phyloP scores from a whole-genome alignment of 2,888 invertebrate species.

The Caenorhabditis sinica region DNA sequence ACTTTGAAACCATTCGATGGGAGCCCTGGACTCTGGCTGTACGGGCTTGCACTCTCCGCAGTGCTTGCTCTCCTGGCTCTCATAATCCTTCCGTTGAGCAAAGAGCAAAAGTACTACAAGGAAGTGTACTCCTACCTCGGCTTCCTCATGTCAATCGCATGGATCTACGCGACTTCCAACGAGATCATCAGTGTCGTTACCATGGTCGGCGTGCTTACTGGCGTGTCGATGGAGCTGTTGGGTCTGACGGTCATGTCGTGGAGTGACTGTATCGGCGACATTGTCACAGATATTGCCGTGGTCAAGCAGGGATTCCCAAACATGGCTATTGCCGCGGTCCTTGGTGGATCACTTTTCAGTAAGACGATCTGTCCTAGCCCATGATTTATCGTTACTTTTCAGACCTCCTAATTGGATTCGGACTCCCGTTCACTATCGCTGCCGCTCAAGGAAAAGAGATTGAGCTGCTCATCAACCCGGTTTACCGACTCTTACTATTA shows the following conservation, averaged over 20 bases:
- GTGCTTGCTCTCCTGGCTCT: constrained; percentile 69
- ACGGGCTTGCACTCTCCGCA: constrained; percentile 72
- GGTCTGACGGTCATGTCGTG: constrained; percentile 88
- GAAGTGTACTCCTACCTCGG: constrained; percentile 85
- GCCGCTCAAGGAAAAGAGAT: constrained; percentile 75
- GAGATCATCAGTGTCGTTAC: constrained; percentile 87
- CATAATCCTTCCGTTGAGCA: constrained; percentile 66
- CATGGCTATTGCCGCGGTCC: constrained; percentile 88
- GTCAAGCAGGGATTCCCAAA: constrained; percentile 87
- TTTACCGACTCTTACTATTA: constrained; percentile 63
- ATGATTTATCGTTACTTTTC: constrained; percentile 18
- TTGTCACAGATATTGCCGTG: constrained; percentile 87
- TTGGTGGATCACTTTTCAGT: constrained; percentile 89
- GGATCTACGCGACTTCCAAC: constrained; percentile 87
- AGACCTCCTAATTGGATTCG: constrained; percentile 82
- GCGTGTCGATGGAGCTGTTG: constrained; percentile 85
- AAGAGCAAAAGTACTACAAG: constrained; percentile 77
- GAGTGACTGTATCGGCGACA: constrained; percentile 88
- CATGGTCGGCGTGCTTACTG: constrained; percentile 86
- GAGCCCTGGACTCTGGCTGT: constrained; percentile 72
- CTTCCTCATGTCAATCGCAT: constrained; percentile 86
- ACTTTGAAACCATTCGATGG: constrained; percentile 53
- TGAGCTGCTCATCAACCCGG: constrained; percentile 62
- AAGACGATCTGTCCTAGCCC: constrained; percentile 69
- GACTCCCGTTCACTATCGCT: constrained; percentile 79